A percentile compares a stretch with the other conserved stretches of the same genome.
Conservation (phyloP, 1,140 invertebrate genomes). For the Drosophila sp. region DNA sequence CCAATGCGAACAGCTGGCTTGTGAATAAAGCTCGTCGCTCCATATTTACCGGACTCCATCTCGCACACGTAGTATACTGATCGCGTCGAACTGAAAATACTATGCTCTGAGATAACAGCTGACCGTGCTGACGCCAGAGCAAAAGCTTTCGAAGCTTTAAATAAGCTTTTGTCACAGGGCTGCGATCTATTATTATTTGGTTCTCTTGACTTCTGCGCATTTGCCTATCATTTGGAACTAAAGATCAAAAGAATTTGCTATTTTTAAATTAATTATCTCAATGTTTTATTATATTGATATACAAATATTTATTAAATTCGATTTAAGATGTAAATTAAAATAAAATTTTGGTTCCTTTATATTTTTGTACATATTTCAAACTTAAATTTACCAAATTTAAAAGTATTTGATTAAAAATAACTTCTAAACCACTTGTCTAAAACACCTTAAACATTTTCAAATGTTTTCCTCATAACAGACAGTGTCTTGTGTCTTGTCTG, state of each 20-base stretch:
- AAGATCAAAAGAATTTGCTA: no score
- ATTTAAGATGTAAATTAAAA: no score
- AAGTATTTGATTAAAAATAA: not conserved
- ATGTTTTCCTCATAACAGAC: not conserved
- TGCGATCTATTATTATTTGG: not conserved
- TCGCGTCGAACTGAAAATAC: not conserved
- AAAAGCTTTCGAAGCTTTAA: conserved; percentile 4
- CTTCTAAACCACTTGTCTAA: not conserved
- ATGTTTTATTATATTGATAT: not conserved
- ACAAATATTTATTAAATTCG: no score
- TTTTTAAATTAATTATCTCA: no score
- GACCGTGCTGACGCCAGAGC: not conserved
- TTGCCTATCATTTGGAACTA: no score
- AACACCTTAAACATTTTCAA: not conserved
- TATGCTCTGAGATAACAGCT: not conserved
- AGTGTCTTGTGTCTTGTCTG: conserved; percentile 23
- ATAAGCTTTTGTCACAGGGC: not conserved
- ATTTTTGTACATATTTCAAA: not conserved
- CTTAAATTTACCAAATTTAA: not conserved
- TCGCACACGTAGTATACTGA: conserved; percentile 27
- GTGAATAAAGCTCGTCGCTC: conserved; percentile 29
- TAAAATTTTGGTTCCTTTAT: no score
- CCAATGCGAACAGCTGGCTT: conserved; percentile 64
- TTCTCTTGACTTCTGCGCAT: not conserved
- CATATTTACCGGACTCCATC: conserved; percentile 50